Evolutionary conservation across 1,140 invertebrate species (phyloP), one percentile per base, ranked within the genome.

Genomic region (Drosophila kurseongensis): DNA sequence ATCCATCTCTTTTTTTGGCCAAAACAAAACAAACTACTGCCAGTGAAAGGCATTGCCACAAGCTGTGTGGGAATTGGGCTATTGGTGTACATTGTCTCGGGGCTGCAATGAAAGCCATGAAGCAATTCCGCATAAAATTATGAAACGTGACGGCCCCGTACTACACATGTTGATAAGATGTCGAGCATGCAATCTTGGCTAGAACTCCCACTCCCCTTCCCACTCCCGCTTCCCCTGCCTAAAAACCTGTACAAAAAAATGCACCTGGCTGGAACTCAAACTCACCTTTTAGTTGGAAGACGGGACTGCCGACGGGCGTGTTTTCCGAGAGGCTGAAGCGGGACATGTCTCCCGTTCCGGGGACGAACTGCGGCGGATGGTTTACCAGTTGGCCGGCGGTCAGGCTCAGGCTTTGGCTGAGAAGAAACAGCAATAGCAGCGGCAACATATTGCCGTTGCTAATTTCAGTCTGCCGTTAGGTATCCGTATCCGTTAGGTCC

Each of bases 321-420:
- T 96, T 94, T 91, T 97, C 96, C 8, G 95, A 94, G n/a, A 97
- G 91, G 35, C 95, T 94, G 75, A 97, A 95, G 41, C 94, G 93
- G 4, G 95, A 94, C 96, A 97, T 96, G 78, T 97, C 96, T 5
- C 96, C 96, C 6, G 92, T 92, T 36, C 95, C 95, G 23, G 95
- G 94, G 7, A 96, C 92, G 86, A 97, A 97, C 71, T 96, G 95
- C 5, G 96, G 96, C 1, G 95, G 94, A 63, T 94, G 93, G 93
- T 96, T 96, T 73, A 95, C 93, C 72, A 91, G 65, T 57, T 92
- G 91, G 54, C 85, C 77, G 16, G 56, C n/a, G 36, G 61, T 55
- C 45, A 58, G 45, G 45, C 54, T 55, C 60, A 27, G 48, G 32
- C 58, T 55, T 41, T 55, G 45, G 45, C 54, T 55, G 54, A 27